A percentile compares a stretch with the other conserved stretches of the same genome.
Evolutionary conservation across 2,888 invertebrate genomes (phyloP).

Genomic region (Xestoiulus laeticollis): DNA sequence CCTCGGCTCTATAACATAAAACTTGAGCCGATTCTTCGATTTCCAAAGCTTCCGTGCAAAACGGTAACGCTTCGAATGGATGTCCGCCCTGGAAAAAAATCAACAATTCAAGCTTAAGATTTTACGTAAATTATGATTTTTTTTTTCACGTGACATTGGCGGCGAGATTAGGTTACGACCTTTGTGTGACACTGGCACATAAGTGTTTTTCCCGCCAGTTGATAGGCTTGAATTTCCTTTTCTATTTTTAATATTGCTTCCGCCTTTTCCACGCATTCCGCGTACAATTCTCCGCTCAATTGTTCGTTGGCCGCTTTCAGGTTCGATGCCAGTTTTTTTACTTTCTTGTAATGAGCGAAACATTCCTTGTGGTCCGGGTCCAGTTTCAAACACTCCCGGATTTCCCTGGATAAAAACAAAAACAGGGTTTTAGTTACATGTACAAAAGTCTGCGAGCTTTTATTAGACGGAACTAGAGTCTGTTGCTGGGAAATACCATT

Average conservation of each 20-base stretch:
- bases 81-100: slow-evolving; percentile 72
- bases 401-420: too few species aligned
- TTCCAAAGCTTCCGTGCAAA: slow-evolving; percentile 82
- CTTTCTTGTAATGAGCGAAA: slow-evolving; percentile 93
- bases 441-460: too few species aligned
- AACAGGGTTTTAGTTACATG: too few species aligned
- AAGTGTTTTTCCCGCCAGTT: slow-evolving; percentile 76
- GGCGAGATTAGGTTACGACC: slow-evolving; percentile 59
- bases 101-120: not conserved
- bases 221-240: slow-evolving; percentile 68
- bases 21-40: slow-evolving; percentile 78
- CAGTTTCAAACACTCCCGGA: slow-evolving; percentile 94
- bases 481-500: too few species aligned
- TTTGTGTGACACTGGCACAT: slow-evolving; percentile 78
- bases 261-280: slow-evolving; percentile 76
- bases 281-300: slow-evolving; percentile 72
- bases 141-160: too few species aligned
- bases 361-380: slow-evolving; percentile 98
- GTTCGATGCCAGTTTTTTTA: slow-evolving; percentile 90
- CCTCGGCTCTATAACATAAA: slow-evolving; percentile 92
- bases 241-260: slow-evolving; percentile 73
- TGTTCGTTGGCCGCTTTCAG: slow-evolving; percentile 66
- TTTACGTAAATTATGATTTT: too few species aligned
- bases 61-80: slow-evolving; percentile 75
- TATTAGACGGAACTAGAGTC: too few species aligned